Evolutionary conservation across 2,113 vertebrate species (phyloP).

Genomic region (Peromyscus maniculatus): DNA sequence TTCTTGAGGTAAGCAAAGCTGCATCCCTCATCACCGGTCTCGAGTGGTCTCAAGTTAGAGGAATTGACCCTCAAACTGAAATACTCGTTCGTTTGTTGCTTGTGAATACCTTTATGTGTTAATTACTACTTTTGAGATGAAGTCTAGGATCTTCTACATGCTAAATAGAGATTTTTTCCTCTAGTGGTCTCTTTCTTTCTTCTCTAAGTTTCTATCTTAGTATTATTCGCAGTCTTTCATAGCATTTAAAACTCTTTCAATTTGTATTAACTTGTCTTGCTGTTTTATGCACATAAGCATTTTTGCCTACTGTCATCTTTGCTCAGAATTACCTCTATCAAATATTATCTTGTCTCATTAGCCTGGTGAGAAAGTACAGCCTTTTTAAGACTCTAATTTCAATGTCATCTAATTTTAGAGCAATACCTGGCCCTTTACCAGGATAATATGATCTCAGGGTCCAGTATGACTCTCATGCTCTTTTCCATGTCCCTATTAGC

Average conservation of each 20-base stretch:
- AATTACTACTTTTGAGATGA: background rate
- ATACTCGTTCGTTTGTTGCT: background rate
- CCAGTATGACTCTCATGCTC: background rate
- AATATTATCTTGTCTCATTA: background rate
- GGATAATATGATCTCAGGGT: background rate
- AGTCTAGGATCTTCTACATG: background rate
- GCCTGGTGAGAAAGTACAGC: background rate
- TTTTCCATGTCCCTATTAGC: background rate
- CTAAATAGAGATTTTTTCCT: background rate
- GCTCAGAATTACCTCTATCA: background rate
- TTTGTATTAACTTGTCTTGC: background rate
- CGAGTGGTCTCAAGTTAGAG: background rate
- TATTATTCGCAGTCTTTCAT: background rate
- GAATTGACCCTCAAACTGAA: background rate
- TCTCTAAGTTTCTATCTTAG: background rate
- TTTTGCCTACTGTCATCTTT: background rate
- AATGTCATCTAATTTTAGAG: background rate
- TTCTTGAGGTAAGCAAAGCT: background rate
- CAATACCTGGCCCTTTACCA: background rate
- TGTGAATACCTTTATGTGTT: background rate
- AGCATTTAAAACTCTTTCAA: background rate
- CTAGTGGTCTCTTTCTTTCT: background rate
- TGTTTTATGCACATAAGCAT: conserved; percentile 15
- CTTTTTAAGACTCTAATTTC: background rate
- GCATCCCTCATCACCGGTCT: background rate